Percentiles rank a stretch among this genome's conserved stretches.
Evolutionary conservation across 1,140 invertebrate species (phyloP).

Genomic region (Drosophila littoralis): DNA sequence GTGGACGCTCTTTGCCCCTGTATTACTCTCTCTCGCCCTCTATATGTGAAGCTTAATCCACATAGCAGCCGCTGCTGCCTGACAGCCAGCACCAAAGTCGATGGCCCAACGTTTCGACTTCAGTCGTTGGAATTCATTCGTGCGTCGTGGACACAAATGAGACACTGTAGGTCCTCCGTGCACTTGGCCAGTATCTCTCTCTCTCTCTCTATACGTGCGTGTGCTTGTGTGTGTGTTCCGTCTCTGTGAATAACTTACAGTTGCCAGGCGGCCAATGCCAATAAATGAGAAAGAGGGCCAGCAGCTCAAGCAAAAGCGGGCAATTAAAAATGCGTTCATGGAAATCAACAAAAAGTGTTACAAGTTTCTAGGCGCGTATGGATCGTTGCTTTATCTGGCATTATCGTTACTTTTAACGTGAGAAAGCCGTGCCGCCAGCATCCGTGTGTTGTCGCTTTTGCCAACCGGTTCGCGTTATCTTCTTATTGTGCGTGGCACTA

Average conservation of each 20-base stretch:
- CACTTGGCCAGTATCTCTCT: slow-evolving; percentile 2
- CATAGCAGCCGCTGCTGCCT: slow-evolving; percentile 24
- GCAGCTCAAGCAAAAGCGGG: background rate
- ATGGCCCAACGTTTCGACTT: slow-evolving; percentile 46
- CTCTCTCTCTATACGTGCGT: background rate
- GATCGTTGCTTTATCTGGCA: background rate
- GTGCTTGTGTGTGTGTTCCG: slow-evolving; percentile 8
- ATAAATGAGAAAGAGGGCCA: slow-evolving; percentile 2
- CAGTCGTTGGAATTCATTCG: slow-evolving; percentile 82
- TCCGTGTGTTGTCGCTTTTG: no score
- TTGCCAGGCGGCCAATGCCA: slow-evolving; percentile 19
- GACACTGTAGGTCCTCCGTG: slow-evolving; percentile 21
- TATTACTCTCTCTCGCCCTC: background rate
- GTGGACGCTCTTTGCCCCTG: background rate
- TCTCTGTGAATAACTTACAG: slow-evolving; percentile 50
- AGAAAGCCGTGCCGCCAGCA: slow-evolving; percentile 1
- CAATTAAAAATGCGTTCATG: background rate
- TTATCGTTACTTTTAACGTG: background rate
- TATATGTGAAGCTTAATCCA: slow-evolving; percentile 9
- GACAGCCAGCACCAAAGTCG: slow-evolving; percentile 50
- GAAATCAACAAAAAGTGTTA: slow-evolving; percentile 12
- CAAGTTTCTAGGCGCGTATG: background rate
- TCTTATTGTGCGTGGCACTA: background rate
- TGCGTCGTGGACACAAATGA: slow-evolving; percentile 72
- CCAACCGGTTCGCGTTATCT: background rate